Conservation (phyloP, 2,797 vertebrate genomes). For the Arremon brunneinucha region DNA sequence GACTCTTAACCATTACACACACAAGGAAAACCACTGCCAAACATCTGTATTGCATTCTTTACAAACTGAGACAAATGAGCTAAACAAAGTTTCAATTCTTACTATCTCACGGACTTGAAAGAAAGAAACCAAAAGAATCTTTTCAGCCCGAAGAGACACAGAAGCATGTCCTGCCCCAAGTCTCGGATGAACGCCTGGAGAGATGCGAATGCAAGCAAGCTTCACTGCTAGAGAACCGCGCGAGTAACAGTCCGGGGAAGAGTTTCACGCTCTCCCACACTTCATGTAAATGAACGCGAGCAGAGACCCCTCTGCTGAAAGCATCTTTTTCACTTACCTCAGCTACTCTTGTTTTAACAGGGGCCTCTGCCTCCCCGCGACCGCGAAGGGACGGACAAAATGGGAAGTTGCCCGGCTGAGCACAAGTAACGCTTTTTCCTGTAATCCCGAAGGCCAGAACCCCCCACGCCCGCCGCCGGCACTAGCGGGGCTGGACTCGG, state of each 20-base stretch:
- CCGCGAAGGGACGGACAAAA: accelerated
- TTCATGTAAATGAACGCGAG: not conserved
- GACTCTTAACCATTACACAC: not conserved
- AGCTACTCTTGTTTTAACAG: too few species aligned
- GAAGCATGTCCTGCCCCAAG: not conserved
- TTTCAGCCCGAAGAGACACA: accelerated
- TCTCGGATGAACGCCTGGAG: accelerated
- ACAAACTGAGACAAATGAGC: not conserved
- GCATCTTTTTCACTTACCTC: not conserved
- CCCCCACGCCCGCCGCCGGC: too few species aligned
- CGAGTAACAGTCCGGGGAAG: accelerated
- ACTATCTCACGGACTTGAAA: not conserved
- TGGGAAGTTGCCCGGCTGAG: not conserved
- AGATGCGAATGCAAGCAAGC: accelerated
- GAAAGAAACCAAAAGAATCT: not conserved
- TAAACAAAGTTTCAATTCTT: not conserved
- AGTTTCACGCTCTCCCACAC: too few species aligned
- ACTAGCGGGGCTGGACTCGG: accelerated
- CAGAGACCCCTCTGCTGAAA: not conserved
- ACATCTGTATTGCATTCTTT: accelerated
- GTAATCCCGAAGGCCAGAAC: not conserved
- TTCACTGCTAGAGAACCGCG: not conserved
- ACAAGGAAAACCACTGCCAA: not conserved
- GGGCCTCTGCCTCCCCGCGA: too few species aligned
- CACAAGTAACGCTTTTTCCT: accelerated